A percentile compares a stretch with the other conserved stretches of the same genome.
Evolutionary conservation across 2,888 invertebrate species (phyloP).

Genomic region (Limnephilus lunatus): DNA sequence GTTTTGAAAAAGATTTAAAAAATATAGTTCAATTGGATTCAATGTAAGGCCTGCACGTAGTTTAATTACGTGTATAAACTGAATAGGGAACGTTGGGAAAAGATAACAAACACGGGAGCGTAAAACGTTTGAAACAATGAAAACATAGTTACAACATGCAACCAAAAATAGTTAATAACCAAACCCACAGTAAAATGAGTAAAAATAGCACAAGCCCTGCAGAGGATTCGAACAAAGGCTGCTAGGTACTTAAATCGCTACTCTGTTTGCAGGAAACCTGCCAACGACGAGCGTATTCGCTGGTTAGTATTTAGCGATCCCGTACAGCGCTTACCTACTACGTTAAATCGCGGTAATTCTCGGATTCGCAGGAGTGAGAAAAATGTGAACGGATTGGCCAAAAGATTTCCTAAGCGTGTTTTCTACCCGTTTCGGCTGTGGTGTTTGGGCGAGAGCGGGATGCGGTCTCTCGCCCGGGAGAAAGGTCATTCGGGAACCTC

Average conservation of each 20-base stretch:
- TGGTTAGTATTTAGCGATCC: background rate
- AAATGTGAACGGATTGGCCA: constrained; percentile 4
- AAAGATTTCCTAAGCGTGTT: constrained; percentile 33
- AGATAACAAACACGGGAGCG: background rate
- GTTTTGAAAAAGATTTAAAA: background rate
- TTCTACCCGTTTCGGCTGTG: background rate
- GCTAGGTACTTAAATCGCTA: background rate
- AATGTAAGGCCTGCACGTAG: background rate
- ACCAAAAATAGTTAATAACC: background rate
- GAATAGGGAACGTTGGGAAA: background rate
- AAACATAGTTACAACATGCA: background rate
- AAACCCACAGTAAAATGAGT: background rate
- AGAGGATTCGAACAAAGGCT: background rate
- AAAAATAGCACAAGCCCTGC: background rate
- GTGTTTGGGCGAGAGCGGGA: background rate
- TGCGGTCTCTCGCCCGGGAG: constrained; percentile 45
- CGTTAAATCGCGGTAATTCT: background rate
- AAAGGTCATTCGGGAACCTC: constrained; percentile 55
- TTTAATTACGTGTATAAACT: background rate
- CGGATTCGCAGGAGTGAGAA: background rate
- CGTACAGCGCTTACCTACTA: background rate
- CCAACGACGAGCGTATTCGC: background rate
- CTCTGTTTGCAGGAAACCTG: background rate
- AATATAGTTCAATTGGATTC: background rate
- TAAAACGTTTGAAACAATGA: background rate